Percentiles rank a stretch among this genome's conserved stretches.
Evolutionary conservation across 2,797 vertebrate genomes (phyloP).

Genomic region (Propithecus perrieri): DNA sequence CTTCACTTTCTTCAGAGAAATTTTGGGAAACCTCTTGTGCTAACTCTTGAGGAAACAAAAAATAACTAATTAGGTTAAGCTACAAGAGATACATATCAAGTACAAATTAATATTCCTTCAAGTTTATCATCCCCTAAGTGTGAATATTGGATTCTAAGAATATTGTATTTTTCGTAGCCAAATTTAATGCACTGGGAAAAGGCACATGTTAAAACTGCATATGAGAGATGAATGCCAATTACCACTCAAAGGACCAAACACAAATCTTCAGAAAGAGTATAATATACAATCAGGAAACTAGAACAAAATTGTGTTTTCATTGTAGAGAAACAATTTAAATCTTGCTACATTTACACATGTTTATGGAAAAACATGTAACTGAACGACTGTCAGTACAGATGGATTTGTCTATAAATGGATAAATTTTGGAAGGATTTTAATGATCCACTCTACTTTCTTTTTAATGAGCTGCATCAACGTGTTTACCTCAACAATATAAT

Average conservation of each 20-base stretch:
- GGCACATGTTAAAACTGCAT: not conserved
- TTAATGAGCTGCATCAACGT: not conserved
- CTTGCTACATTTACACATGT: constrained; percentile 66
- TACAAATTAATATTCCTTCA: not conserved
- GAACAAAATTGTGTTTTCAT: constrained; percentile 67
- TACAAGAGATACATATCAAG: not conserved
- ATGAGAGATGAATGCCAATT: constrained; percentile 67
- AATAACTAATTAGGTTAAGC: not conserved
- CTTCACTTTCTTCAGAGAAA: not conserved
- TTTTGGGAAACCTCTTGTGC: not conserved
- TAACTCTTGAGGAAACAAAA: constrained; percentile 21
- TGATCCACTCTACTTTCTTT: constrained; percentile 30
- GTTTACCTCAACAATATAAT: constrained; percentile 66
- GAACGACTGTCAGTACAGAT: constrained; percentile 20
- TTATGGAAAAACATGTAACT: constrained; percentile 56
- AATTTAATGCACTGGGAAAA: constrained; percentile 49
- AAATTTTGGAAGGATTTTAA: constrained; percentile 26
- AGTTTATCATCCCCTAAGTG: constrained; percentile 36
- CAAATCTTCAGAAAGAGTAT: constrained; percentile 66
- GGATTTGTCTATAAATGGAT: constrained; percentile 58
- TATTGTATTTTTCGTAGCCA: constrained; percentile 48
- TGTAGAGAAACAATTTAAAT: constrained; percentile 66
- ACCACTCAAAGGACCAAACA: constrained; percentile 72
- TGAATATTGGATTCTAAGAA: constrained; percentile 22
- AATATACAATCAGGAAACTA: constrained; percentile 72